phyloP scores from a whole-genome alignment of 2,113 vertebrate genomes.

The Acanthochromis polyacanthus region DNA sequence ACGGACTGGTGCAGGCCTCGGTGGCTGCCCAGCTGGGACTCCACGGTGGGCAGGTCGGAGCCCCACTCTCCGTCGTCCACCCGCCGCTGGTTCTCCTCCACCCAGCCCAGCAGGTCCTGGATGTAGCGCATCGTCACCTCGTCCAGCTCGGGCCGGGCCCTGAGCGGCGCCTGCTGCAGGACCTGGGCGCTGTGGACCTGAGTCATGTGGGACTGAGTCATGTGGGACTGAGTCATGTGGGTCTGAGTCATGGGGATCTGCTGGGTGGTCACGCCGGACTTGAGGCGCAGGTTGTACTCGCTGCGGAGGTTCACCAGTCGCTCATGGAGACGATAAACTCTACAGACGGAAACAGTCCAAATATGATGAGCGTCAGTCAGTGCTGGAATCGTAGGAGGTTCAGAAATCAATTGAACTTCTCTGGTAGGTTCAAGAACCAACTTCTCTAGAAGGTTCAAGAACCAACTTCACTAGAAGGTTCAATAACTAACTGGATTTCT shows the following conservation, averaged over 20 bases:
- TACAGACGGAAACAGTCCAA: constrained; percentile 46
- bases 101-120: constrained; percentile 93
- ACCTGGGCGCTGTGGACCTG: constrained; percentile 62
- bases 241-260: constrained; percentile 77
- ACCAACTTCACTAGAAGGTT: too few species aligned
- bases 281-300: constrained; percentile 93
- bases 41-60: constrained; percentile 91
- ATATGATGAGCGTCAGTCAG: too few species aligned
- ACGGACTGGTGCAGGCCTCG: constrained; percentile 92
- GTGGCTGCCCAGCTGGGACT: constrained; percentile 92
- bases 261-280: constrained; percentile 83
- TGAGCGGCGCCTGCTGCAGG: constrained; percentile 74
- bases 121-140: constrained; percentile 92
- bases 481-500: too few species aligned
- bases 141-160: constrained; percentile 85
- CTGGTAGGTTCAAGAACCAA: too few species aligned
- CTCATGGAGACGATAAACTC: constrained; percentile 95
- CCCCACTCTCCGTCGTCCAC: constrained; percentile 90
- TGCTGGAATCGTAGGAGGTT: too few species aligned
- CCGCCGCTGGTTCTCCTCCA: constrained; percentile 94
- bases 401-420: too few species aligned
- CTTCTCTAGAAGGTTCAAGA: too few species aligned
- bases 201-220: constrained; percentile 73
- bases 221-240: constrained; percentile 74
- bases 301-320: constrained; percentile 94